phyloP scores from a whole-genome alignment of 2,888 invertebrate genomes.

The Nemoura dubitans region DNA sequence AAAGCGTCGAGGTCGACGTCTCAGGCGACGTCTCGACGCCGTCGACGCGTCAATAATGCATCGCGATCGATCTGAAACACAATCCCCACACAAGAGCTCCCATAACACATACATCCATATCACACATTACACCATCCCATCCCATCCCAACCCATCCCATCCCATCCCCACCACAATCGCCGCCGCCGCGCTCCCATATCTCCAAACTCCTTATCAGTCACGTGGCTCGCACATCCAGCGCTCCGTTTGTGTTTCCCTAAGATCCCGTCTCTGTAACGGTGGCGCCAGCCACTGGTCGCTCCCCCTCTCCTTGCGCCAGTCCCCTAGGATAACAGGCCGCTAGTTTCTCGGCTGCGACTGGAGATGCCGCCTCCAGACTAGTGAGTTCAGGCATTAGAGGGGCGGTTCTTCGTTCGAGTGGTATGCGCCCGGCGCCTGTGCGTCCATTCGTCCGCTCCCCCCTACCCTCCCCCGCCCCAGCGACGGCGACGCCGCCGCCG shows the following conservation, averaged over 20 bases:
- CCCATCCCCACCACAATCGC: not conserved
- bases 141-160: not conserved
- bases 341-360: constrained; percentile 45
- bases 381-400: constrained; percentile 19
- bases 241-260: not conserved
- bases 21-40: not conserved
- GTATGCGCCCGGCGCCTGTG: constrained; percentile 25
- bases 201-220: constrained; percentile 26
- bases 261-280: not conserved
- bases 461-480: not conserved
- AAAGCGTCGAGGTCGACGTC: not conserved
- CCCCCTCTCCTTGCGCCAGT: not conserved
- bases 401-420: constrained; percentile 34
- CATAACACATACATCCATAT: not conserved
- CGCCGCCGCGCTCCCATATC: not conserved
- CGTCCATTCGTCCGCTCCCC: not conserved
- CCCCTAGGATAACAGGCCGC: constrained; percentile 34
- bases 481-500: too few species aligned
- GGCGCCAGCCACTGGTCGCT: constrained; percentile 14
- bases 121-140: not conserved
- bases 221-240: not conserved
- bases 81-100: not conserved
- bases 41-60: not conserved
- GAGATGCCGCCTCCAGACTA: constrained; percentile 48
- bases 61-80: not conserved